Base-by-base conservation (phyloP, 2,888 invertebrate species). In the Alentia gelatinosa region DNA sequence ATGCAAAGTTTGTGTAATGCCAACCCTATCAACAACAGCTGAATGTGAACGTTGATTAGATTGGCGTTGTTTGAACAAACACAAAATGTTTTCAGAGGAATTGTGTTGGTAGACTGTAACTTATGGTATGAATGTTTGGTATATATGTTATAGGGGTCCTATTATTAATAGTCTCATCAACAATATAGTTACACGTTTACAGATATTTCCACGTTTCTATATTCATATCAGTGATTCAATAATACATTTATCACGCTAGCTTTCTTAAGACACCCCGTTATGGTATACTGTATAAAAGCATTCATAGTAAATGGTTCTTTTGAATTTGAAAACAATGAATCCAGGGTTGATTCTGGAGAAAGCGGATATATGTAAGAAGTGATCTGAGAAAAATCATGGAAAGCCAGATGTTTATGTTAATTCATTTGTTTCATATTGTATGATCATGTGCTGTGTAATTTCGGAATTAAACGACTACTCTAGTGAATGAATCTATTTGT, bases 71-170 rank as follows among this genome's bases (percentile, higher is more conserved):
- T 79, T 79, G 79, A 39, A 79, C 26, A 68, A 68, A 56, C 47
- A 47, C 47, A 63, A 26, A 68, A 30, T 35, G 39, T 33, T 86
- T n/a, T 47, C 42, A 9, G 47, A 23, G 42, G 50, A 30, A 1
- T 42, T 47, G 47, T 86, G 86, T 86, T 86, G 50, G 47, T 86
- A 86, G 86, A 50, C 86, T 86, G 42, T 86, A 86, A 86, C 50
- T 86, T 86, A 86, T 86, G 86, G 79, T 79, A 79, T 79, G 79
- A 79, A 39, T 79, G 79, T 79, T 79, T 35, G 86, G 86, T 86
- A 86, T 86, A 86, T 86, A 47, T 86, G 86, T 86, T 47, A 86
- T 86, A 86, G 42, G 86, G 86, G 50, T 47, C 47, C 86, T 86
- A 86, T 42, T 75, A 75, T 37, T 33, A 75, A n/a, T n/a, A n/a